Conservation (phyloP, 2,113 vertebrate species). For the Macrotis lagotis region DNA sequence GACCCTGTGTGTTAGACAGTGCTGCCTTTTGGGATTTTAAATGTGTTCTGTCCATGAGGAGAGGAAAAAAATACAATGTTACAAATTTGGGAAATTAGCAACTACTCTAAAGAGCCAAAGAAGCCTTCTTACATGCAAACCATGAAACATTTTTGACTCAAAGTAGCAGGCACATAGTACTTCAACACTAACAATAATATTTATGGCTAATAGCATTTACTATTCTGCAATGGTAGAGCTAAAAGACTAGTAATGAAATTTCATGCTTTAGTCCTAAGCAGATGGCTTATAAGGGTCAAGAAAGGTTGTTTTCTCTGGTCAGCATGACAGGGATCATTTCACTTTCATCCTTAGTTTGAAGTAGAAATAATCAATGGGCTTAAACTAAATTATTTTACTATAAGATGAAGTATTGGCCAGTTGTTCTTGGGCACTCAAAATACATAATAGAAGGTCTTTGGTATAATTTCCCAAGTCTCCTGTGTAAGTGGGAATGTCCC, state of each 20-base stretch:
- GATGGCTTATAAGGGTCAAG: neutral
- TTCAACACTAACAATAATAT: neutral
- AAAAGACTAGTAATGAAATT: neutral
- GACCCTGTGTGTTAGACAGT: neutral
- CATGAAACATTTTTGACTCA: neutral
- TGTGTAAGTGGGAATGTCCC: neutral
- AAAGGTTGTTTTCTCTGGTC: neutral
- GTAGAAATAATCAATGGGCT: neutral
- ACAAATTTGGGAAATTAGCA: neutral
- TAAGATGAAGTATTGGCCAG: neutral
- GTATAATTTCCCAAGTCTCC: neutral
- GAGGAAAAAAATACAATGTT: neutral
- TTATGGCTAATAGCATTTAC: slow-evolving; percentile 6
- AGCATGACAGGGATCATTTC: neutral
- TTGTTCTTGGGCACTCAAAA: neutral
- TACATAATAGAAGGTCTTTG: neutral
- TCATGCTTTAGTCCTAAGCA: neutral
- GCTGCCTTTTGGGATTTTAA: neutral
- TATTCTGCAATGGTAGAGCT: neutral
- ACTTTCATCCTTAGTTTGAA: neutral
- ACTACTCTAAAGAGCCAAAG: neutral
- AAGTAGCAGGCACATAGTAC: neutral
- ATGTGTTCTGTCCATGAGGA: neutral
- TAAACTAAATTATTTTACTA: neutral
- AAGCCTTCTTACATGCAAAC: slow-evolving; percentile 5